Evolutionary conservation across 2,113 vertebrate genomes (phyloP).

Genomic region (Hippopotamus amphibius): DNA sequence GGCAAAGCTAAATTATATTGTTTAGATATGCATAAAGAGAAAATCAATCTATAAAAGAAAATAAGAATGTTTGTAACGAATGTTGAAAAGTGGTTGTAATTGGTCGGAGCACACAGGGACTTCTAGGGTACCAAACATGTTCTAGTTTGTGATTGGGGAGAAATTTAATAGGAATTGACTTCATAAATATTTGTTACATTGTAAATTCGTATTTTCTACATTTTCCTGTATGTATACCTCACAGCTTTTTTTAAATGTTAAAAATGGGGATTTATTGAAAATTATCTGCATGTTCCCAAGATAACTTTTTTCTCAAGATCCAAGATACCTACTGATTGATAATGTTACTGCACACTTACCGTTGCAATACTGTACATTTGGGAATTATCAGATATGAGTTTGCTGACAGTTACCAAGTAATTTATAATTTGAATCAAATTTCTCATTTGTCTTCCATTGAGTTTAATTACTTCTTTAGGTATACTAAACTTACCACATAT

Average conservation of each 20-base stretch:
- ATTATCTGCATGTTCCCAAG: not conserved
- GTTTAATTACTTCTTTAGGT: conserved; percentile 23
- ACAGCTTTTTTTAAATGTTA: not conserved
- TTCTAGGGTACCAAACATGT: not conserved
- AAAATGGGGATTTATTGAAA: not conserved
- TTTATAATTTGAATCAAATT: conserved; percentile 30
- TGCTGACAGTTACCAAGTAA: not conserved
- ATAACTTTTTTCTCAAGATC: not conserved
- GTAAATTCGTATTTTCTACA: not conserved
- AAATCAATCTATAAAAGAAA: not conserved
- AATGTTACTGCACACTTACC: not conserved
- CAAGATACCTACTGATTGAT: not conserved
- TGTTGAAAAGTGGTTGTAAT: not conserved
- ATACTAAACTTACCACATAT: not conserved
- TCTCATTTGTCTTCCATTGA: not conserved
- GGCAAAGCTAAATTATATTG: not conserved
- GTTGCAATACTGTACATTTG: not conserved
- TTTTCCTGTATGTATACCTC: not conserved
- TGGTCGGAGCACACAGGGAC: not conserved
- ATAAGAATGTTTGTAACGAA: not conserved
- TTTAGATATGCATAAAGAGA: not conserved
- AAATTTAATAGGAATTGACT: not conserved
- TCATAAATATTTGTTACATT: not conserved
- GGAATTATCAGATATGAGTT: not conserved
- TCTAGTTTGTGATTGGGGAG: not conserved